phyloP scores from a whole-genome alignment of 2,797 vertebrate species.

The Carapus acus region DNA sequence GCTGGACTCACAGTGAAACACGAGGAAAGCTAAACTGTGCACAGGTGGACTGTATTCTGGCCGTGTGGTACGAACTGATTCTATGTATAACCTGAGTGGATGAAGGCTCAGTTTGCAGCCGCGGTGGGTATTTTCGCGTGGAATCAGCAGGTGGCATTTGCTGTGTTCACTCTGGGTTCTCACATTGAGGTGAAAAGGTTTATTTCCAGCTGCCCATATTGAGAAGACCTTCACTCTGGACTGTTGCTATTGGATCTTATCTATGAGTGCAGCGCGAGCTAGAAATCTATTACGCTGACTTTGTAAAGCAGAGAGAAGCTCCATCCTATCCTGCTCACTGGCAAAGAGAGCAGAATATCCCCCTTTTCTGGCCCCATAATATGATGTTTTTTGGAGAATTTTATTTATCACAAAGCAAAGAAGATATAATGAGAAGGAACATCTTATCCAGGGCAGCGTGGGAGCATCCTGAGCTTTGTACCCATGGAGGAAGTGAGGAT shows the following conservation, averaged over 20 bases:
- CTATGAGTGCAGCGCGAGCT: conserved; percentile 8
- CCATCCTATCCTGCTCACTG: not conserved
- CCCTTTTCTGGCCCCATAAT: not conserved
- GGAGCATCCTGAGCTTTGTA: conserved; percentile 14
- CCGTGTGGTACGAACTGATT: conserved; percentile 28
- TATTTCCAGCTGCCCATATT: conserved; percentile 24
- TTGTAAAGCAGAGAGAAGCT: conserved; percentile 5
- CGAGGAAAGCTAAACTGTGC: conserved; percentile 7
- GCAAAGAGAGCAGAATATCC: not conserved
- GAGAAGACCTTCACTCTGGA: conserved; percentile 12
- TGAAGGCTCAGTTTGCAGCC: not conserved
- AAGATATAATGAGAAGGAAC: conserved; percentile 12
- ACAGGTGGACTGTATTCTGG: conserved; percentile 12
- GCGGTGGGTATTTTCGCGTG: conserved; percentile 8
- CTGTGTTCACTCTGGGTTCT: conserved; percentile 36
- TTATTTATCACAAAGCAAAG: conserved; percentile 5
- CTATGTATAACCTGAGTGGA: conserved; percentile 43
- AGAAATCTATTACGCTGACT: conserved; percentile 15
- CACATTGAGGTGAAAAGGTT: conserved; percentile 19
- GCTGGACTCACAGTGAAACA: too few relatives aligned
- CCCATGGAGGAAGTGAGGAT: conserved; percentile 14
- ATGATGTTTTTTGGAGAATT: conserved; percentile 7
- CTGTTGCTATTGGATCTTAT: conserved; percentile 11
- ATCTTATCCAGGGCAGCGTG: conserved; percentile 24
- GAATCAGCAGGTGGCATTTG: conserved; percentile 40